Conservation (phyloP, 2,888 invertebrate species). For the Leistus spinibarbis region DNA sequence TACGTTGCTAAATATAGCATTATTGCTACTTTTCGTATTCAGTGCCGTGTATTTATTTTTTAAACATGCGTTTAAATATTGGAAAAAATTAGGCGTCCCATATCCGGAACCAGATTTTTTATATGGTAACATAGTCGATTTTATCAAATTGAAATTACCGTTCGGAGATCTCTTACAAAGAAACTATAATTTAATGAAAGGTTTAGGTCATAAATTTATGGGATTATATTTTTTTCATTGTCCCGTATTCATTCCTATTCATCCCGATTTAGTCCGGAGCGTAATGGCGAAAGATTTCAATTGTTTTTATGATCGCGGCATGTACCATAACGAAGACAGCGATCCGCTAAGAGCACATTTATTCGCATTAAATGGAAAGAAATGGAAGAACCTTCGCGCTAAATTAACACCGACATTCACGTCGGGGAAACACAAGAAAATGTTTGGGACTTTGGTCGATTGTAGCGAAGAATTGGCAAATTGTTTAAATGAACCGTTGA, state of each 20-base stretch:
- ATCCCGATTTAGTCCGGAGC: slow-evolving; percentile 50
- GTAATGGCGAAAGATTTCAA: slow-evolving; percentile 65
- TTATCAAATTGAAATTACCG: slow-evolving; percentile 2
- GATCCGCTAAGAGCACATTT: slow-evolving; percentile 65
- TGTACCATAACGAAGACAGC: slow-evolving; percentile 61
- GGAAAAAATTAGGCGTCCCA: slow-evolving; percentile 33
- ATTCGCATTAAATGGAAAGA: slow-evolving; percentile 60
- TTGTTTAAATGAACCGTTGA: slow-evolving; percentile 51
- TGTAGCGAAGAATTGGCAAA: slow-evolving; percentile 59
- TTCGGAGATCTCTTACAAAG: slow-evolving; percentile 19
- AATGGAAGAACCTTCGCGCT: slow-evolving; percentile 66
- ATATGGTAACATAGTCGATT: slow-evolving; percentile 35
- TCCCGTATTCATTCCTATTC: slow-evolving; percentile 48
- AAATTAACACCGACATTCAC: slow-evolving; percentile 70
- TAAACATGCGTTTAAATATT: slow-evolving; percentile 38
- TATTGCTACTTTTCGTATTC: not conserved
- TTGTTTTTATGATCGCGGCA: slow-evolving; percentile 65
- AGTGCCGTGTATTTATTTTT: slow-evolving; percentile 29
- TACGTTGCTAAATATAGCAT: not conserved
- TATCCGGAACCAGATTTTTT: slow-evolving; percentile 30
- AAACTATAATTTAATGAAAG: slow-evolving; percentile 38
- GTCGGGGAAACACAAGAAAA: slow-evolving; percentile 65
- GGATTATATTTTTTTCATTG: slow-evolving; percentile 40
- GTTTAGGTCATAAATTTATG: slow-evolving; percentile 38
- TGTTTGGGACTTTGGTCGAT: slow-evolving; percentile 63